Base-by-base conservation (phyloP, 2,113 vertebrate species). In the Phyllopteryx taeniolatus region DNA sequence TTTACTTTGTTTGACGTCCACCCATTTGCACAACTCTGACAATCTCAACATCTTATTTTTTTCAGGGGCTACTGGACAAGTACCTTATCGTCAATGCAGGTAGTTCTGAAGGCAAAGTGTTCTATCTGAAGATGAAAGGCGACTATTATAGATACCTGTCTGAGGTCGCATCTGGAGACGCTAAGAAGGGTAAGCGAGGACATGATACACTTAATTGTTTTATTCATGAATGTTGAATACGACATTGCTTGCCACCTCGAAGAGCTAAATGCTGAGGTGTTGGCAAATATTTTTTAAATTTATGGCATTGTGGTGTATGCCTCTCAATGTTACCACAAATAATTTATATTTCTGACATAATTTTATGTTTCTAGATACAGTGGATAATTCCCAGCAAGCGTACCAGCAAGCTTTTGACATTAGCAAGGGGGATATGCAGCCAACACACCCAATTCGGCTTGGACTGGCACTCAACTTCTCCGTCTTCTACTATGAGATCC, bases 91-190 rank as follows among this genome's bases (percentile, higher is more conserved):
- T 89, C 83, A 96, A 96, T 75, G 94, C 96, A 63, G 91, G 90
- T 1, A 93, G 94, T 86, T 89, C 96, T 81, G 96, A 98, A 88
- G 98, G 97, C 93, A 98, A 96, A 92, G 98, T 99, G 74, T 99
- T 99, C 91, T 99, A 99, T 90, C 93, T 99, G 95, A 99, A 99
- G 93, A 99, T 99, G 98, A 99, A 99, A 92, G 98, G 98, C 15
- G 98, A 99, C 91, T 99, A 99, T 90, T 99, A 95, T 92, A 97
- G 97, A 95, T 99, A 99, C 90, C 95, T 99, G 75, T 98, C 98
- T 77, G 98, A 99, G 91, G 98, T 99, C 90, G 98, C 98, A 46
- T 94, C 94, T 91, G 98, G 95, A 42, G 96, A 98, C 53, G 86
- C 83, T 53, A 99, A 99, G 88, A 95, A 94, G 93, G 91, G 98